A percentile compares a stretch with the other conserved stretches of the same genome.
These are phyloP conservation scores for Gopherus evgoodei DNA, from an alignment of 2,113 vertebrate species.

Conservation along the genomic window DNA sequence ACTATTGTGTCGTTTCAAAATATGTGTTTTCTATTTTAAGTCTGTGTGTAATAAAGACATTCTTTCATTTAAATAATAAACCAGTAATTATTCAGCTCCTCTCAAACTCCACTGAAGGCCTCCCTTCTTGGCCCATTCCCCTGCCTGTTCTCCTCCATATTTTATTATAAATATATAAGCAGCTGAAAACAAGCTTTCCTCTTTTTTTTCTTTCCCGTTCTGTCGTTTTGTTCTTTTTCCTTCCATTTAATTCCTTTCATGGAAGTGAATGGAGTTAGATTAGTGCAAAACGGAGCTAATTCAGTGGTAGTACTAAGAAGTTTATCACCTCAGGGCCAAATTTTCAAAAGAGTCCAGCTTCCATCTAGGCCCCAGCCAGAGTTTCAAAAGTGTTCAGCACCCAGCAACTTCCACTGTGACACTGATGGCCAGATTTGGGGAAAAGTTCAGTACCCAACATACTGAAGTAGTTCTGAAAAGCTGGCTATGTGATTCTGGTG, in stretches of 20 bases:
- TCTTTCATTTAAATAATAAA: background rate
- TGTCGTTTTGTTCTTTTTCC: background rate
- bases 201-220: background rate
- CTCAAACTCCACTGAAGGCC: background rate
- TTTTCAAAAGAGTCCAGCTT: background rate
- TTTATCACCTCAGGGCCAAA: background rate
- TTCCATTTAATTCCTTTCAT: background rate
- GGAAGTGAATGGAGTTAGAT: background rate
- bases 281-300: background rate
- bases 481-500: background rate
- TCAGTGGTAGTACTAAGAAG: background rate
- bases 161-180: background rate
- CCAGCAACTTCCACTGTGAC: background rate
- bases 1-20: slow-evolving; percentile 44
- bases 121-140: background rate
- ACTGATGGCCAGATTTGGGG: background rate
- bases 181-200: background rate
- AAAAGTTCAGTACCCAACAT: background rate
- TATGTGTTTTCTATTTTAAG: background rate
- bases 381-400: background rate
- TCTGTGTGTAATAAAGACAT: background rate
- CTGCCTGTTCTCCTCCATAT: background rate
- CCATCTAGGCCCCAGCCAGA: background rate
- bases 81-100: background rate
- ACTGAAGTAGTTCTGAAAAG: background rate